Conservation (phyloP, 2,113 vertebrate species). For the Notarius quadriscutis region DNA sequence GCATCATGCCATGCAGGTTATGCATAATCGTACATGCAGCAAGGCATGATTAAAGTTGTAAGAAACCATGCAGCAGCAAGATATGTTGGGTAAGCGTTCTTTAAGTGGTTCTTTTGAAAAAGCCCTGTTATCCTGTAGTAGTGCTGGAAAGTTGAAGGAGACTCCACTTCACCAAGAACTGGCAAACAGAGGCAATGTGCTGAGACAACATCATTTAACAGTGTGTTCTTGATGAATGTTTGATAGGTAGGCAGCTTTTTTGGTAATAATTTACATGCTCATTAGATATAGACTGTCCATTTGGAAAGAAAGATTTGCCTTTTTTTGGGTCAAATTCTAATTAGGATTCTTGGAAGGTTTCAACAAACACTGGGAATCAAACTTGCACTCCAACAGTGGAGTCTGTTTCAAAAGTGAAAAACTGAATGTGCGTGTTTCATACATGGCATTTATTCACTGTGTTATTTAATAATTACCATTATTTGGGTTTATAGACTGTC, state of each 20-base stretch:
- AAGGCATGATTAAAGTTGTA: conserved; percentile 53
- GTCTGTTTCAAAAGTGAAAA: background rate
- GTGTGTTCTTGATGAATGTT: background rate
- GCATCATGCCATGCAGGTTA: conserved; percentile 64
- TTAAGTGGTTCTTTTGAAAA: background rate
- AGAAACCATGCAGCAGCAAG: background rate
- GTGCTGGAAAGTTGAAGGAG: background rate
- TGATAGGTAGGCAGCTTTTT: background rate
- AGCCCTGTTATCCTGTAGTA: background rate
- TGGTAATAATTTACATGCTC: background rate
- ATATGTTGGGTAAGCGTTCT: background rate
- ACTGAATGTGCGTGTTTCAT: background rate
- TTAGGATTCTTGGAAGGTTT: background rate
- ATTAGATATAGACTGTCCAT: background rate
- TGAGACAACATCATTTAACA: background rate
- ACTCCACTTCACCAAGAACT: background rate
- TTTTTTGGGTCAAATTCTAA: background rate
- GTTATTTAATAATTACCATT: background rate
- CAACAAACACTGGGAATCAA: background rate
- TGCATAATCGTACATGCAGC: conserved; percentile 40
- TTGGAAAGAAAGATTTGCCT: background rate
- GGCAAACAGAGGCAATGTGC: background rate
- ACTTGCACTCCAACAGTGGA: background rate
- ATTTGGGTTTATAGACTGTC: background rate
- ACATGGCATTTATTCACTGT: background rate